These are phyloP conservation scores for Ruditapes philippinarum DNA, from an alignment of 1,140 invertebrate species.

Conservation along the genomic window DNA sequence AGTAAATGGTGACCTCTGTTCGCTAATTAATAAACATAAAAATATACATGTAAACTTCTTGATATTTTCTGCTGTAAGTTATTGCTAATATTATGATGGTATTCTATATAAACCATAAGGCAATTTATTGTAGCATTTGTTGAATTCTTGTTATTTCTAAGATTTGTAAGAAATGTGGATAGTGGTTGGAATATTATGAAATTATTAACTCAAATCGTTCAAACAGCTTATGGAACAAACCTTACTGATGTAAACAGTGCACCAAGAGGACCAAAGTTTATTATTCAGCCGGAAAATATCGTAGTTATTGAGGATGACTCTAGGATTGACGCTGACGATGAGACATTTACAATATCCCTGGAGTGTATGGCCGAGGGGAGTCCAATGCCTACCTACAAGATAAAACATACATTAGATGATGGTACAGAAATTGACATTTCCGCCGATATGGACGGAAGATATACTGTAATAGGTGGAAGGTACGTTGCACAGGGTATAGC, in stretches of 20 bases:
- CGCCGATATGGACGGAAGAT: constrained; percentile 89
- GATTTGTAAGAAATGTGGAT: too few species aligned
- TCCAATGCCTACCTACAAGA: constrained; percentile 94
- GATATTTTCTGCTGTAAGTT: too few species aligned
- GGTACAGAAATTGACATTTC: constrained; percentile 73
- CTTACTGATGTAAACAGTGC: constrained; percentile 59
- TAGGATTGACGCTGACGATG: neutral
- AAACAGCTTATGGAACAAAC: constrained; percentile 71
- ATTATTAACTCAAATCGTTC: neutral
- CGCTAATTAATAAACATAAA: too few species aligned
- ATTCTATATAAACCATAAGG: too few species aligned
- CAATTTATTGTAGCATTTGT: too few species aligned
- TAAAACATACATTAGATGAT: constrained; percentile 86
- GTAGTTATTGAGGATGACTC: constrained; percentile 54
- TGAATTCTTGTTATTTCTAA: too few species aligned
- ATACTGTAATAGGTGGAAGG: constrained; percentile 95
- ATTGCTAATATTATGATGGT: too few species aligned
- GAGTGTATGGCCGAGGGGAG: constrained; percentile 95
- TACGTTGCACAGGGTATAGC: too few species aligned
- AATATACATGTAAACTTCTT: too few species aligned
- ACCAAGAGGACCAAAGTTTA: constrained; percentile 69
- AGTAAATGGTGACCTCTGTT: too few species aligned
- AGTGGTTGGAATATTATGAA: too few species aligned
- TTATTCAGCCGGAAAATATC: constrained; percentile 67
- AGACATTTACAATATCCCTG: constrained; percentile 64